Conservation (phyloP, 2,797 vertebrate genomes). For the Notamacropus eugenii region DNA sequence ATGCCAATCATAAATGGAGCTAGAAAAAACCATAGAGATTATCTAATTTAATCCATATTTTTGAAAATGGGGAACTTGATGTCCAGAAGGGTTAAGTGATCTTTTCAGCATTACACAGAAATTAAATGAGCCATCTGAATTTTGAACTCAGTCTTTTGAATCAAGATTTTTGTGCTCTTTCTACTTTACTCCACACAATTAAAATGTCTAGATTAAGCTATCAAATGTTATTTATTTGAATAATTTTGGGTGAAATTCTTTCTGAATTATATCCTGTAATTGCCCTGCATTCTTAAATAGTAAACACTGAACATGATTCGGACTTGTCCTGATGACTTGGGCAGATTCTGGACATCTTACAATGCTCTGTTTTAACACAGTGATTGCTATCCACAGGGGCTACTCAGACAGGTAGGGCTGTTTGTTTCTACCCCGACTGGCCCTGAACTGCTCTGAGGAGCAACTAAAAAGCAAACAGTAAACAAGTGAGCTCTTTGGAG, state of each 20-base stretch:
- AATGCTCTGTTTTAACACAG: not conserved
- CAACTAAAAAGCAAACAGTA: not conserved
- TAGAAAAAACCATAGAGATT: not conserved
- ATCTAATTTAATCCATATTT: not conserved
- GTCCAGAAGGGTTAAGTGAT: not conserved
- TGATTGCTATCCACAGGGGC: not conserved
- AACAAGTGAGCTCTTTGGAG: slow-evolving; percentile 1
- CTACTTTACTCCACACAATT: not conserved
- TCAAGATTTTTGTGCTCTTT: not conserved
- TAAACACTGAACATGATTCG: not conserved
- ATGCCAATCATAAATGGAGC: not conserved
- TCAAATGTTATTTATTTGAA: not conserved
- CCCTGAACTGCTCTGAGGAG: not conserved
- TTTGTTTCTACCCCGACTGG: slow-evolving; percentile 36
- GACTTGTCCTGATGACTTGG: not conserved
- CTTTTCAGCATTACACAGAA: not conserved
- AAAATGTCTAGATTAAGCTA: not conserved
- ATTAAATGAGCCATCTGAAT: not conserved
- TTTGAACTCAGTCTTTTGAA: not conserved
- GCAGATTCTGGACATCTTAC: not conserved
- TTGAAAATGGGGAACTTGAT: not conserved
- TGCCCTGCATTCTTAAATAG: not conserved
- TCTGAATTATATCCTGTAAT: not conserved
- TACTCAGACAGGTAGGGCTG: not conserved
- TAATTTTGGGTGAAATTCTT: not conserved